Evolutionary conservation across 2,113 vertebrate species (phyloP).

Genomic region (Acanthochromis polyacanthus): DNA sequence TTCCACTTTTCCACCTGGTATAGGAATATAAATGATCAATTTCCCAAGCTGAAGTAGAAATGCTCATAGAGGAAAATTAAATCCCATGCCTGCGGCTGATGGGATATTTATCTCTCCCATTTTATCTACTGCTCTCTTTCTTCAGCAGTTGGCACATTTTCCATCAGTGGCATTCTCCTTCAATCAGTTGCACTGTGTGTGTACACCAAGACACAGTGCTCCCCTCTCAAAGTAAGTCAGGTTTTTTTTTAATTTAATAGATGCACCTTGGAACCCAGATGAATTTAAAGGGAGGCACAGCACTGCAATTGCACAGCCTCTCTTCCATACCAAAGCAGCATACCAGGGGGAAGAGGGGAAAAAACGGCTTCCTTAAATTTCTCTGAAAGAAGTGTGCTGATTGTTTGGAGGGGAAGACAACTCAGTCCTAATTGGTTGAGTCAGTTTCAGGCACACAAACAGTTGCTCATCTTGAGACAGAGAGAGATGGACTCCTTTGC

Average conservation of each 20-base stretch:
- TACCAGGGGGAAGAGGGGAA: not conserved
- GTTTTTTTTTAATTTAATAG: slow-evolving; percentile 55
- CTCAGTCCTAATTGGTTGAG: slow-evolving; percentile 30
- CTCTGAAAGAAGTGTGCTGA: slow-evolving; percentile 5
- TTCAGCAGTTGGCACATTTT: slow-evolving; percentile 74
- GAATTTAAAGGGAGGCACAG: slow-evolving; percentile 31
- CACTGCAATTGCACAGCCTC: slow-evolving; percentile 4
- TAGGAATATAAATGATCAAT: slow-evolving; percentile 81
- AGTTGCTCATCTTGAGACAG: slow-evolving; percentile 52
- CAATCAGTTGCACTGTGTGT: slow-evolving; percentile 69
- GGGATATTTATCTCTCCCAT: slow-evolving; percentile 80
- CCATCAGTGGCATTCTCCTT: slow-evolving; percentile 76
- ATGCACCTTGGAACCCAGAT: slow-evolving; percentile 44
- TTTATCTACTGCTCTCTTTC: slow-evolving; percentile 77
- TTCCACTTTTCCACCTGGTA: slow-evolving; percentile 69
- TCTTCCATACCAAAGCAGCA: not conserved
- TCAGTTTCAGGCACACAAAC: slow-evolving; percentile 27
- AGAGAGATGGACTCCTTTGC: slow-evolving; percentile 30
- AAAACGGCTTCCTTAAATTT: slow-evolving; percentile 7
- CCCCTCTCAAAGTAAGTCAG: slow-evolving; percentile 44
- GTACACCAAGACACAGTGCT: slow-evolving; percentile 35
- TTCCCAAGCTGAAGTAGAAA: slow-evolving; percentile 76
- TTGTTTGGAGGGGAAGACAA: slow-evolving; percentile 17
- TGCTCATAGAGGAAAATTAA: slow-evolving; percentile 82
- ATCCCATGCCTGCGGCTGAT: slow-evolving; percentile 78